phyloP scores from a whole-genome alignment of 2,888 invertebrate species.

The Xylota segnis region DNA sequence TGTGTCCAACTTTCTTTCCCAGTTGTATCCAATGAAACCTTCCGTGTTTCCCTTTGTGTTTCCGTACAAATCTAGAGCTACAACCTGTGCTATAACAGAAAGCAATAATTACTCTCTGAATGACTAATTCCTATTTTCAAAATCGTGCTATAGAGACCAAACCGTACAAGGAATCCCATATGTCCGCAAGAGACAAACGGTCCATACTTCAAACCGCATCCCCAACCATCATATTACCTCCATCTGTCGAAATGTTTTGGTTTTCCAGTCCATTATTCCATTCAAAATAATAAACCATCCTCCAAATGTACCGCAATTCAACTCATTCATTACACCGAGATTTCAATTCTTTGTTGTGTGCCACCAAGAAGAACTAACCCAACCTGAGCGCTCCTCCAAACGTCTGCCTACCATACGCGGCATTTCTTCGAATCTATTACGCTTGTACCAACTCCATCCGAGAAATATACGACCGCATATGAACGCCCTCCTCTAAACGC shows the following conservation, averaged over 20 bases:
- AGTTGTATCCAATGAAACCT: too few species aligned
- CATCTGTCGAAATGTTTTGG: conserved; percentile 40
- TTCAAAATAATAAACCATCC: conserved; percentile 18
- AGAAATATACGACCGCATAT: conserved; percentile 59
- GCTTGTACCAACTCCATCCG: conserved; percentile 9
- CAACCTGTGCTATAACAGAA: too few species aligned
- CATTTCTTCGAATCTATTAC: conserved; percentile 64
- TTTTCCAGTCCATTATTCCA: conserved; percentile 5
- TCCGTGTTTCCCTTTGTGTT: too few species aligned
- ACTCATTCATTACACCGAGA: conserved; percentile 28
- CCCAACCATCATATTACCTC: conserved; percentile 2
- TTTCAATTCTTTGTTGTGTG: conserved; percentile 26
- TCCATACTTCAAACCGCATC: background rate
- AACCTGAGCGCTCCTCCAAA: background rate
- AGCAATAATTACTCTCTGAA: too few species aligned
- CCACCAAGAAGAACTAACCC: background rate
- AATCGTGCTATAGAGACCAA: too few species aligned
- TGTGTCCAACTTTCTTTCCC: too few species aligned
- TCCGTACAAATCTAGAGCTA: too few species aligned
- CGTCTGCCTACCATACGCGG: conserved; percentile 1
- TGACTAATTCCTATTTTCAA: background rate
- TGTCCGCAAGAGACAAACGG: background rate
- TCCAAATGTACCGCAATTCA: conserved; percentile 17
- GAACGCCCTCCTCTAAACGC: conserved; percentile 60
- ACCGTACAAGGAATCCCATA: background rate